These are phyloP conservation scores for Macrotrachela quadricornifera DNA, from an alignment of 1,140 invertebrate species.

Conservation along the genomic window DNA sequence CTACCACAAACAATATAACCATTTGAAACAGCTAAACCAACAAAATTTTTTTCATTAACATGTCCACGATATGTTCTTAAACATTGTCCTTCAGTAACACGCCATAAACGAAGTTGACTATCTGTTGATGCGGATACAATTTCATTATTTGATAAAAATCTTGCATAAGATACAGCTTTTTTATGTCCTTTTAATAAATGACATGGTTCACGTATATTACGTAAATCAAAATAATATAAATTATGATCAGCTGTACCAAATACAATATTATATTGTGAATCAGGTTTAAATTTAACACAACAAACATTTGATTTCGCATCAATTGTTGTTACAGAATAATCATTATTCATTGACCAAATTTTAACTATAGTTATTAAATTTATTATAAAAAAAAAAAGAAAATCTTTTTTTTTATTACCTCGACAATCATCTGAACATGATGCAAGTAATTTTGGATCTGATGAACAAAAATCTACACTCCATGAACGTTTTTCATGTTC, in stretches of 20 bases:
- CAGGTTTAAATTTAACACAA: conserved; percentile 84
- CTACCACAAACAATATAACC: conserved; percentile 83
- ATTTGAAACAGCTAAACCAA: conserved; percentile 78
- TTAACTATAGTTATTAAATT: no score
- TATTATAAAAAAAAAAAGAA: no score
- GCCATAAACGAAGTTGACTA: conserved; percentile 79
- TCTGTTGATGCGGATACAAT: conserved; percentile 86
- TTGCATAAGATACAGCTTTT: conserved; percentile 86
- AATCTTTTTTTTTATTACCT: no score
- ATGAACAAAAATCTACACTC: conserved; percentile 83
- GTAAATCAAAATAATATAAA: conserved; percentile 82
- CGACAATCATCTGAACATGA: conserved; percentile 80
- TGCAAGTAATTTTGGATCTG: conserved; percentile 68
- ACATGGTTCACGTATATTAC: conserved; percentile 58
- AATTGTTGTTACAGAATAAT: conserved; percentile 61
- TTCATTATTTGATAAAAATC: conserved; percentile 67
- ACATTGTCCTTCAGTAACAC: conserved; percentile 54
- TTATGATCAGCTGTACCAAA: conserved; percentile 89
- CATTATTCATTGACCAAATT: conserved; percentile 66
- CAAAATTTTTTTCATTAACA: conserved; percentile 88
- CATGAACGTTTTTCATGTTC: conserved; percentile 89
- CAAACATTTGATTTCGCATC: conserved; percentile 83
- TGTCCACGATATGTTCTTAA: conserved; percentile 67
- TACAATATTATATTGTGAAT: conserved; percentile 58
- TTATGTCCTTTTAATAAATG: conserved; percentile 69